Conservation (phyloP, 1,140 invertebrate species). For the Lepidotrigona ventralis region DNA sequence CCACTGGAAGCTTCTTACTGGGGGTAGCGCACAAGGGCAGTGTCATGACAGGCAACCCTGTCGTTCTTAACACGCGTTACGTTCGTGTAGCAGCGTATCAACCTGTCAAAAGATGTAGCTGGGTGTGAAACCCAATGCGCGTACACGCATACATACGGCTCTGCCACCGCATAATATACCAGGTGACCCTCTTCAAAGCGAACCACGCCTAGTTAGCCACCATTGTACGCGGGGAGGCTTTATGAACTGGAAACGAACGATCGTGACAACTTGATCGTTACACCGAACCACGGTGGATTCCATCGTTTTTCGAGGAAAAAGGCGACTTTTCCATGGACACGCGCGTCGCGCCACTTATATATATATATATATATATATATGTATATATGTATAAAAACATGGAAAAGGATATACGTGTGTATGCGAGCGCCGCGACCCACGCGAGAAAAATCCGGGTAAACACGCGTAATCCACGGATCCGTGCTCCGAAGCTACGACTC, state of each 20-base stretch:
- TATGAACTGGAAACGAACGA: slow-evolving; percentile 69
- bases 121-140: slow-evolving; percentile 51
- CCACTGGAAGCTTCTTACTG: slow-evolving; percentile 11
- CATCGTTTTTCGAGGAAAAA: slow-evolving; percentile 44
- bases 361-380: too few relatives aligned
- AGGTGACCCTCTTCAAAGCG: slow-evolving; percentile 71
- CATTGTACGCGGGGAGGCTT: slow-evolving; percentile 63
- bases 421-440: background rate
- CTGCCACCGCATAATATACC: slow-evolving; percentile 56
- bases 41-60: slow-evolving; percentile 52
- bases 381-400: background rate
- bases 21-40: background rate
- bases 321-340: slow-evolving; percentile 1
- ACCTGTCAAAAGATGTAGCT: slow-evolving; percentile 66
- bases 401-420: background rate
- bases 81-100: slow-evolving; percentile 57
- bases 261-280: slow-evolving; percentile 71
- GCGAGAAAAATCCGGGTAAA: slow-evolving; percentile 23
- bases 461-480: slow-evolving; percentile 29
- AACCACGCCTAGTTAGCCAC: slow-evolving; percentile 71
- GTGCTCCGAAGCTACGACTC: background rate
- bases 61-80: slow-evolving; percentile 62
- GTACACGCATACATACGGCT: slow-evolving; percentile 11
- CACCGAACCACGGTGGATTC: slow-evolving; percentile 36
- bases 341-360: slow-evolving; percentile 13